Conservation (phyloP, 2,888 invertebrate species). For the Palloptera scutellata region DNA sequence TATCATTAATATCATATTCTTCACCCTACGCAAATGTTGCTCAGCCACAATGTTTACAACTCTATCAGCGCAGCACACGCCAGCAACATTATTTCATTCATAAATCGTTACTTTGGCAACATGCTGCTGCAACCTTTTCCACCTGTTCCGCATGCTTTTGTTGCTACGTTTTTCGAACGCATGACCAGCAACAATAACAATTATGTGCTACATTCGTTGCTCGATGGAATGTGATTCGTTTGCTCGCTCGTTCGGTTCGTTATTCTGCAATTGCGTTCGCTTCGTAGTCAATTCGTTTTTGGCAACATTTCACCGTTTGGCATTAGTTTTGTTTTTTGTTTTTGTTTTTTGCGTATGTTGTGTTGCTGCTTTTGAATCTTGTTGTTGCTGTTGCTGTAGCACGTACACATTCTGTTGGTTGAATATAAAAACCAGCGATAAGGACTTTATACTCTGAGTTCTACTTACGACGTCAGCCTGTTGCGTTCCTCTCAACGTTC, state of each 20-base stretch:
- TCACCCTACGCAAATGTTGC: not conserved
- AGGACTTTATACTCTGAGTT: conserved; percentile 55
- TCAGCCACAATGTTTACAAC: conserved; percentile 33
- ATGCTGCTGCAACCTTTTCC: not conserved
- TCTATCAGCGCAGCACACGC: not conserved
- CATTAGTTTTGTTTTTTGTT: too few species aligned
- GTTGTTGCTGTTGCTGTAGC: conserved; percentile 6
- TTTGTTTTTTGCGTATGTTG: not conserved
- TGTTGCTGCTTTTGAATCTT: conserved; percentile 4
- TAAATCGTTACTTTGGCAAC: conserved; percentile 12
- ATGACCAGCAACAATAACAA: too few species aligned
- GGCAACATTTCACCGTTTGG: not conserved
- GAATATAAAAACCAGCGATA: conserved; percentile 60
- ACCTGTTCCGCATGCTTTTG: too few species aligned
- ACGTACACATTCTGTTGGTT: conserved; percentile 25
- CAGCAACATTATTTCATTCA: conserved; percentile 22
- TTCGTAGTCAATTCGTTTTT: not conserved
- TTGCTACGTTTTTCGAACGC: too few species aligned
- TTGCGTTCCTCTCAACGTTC: conserved; percentile 44
- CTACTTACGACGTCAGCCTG: conserved; percentile 61
- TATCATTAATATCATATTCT: not conserved
- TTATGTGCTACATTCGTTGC: too few species aligned
- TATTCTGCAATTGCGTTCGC: too few species aligned
- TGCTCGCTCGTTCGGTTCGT: too few species aligned
- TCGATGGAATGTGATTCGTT: too few species aligned